Base-by-base conservation (phyloP, 2,113 vertebrate species). In the Castor canadensis region DNA sequence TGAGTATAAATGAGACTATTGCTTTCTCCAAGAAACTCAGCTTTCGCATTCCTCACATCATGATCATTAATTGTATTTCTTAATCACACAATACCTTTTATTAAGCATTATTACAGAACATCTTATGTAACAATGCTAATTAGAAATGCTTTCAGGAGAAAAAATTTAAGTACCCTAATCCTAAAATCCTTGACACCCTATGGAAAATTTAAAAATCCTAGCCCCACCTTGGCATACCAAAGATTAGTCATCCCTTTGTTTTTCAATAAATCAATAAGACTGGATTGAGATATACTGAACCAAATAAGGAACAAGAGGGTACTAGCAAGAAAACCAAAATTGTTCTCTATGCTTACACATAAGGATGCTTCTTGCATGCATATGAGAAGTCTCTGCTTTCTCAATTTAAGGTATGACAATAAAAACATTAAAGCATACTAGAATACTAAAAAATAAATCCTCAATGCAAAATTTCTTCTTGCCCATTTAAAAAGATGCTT, bases 341-440 rank as follows among this genome's bases (percentile, higher is more conserved):
- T 80, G 58, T 20, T 75, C 38, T 60, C 69, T 30, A 83, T 5
- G 4, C 17, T 62, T 86, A 80, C 22, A 66, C 7, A 86, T 40
- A 95, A 96, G 85, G 52, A 85, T 40, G 49, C 58, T 93, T 84
- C 58, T n/a, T 52, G 52, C 15, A 38, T 2, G 4, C 45, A 52
- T 40, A 35, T 79, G 83, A 64, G 4, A 92, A 87, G 75, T 69
- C 4, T 43, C 30, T 40, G 30, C 60, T 77, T 64, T 88, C 77
- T 49, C 43, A 56, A 28, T 58, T 30, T 80, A 75, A 92, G 26
- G 30, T 38, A 69, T 5, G 13, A 62, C 47, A 94, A 79, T 43
- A 66, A 81, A 75, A 87, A 83, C 58, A 24, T 40, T 86, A 86
- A 87, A 92, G 89, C 9, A 91, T 84, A 62, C n/a, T n/a, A 95